These are phyloP conservation scores for Polietes domitor DNA, from an alignment of 2,888 invertebrate genomes.

Conservation along the genomic window DNA sequence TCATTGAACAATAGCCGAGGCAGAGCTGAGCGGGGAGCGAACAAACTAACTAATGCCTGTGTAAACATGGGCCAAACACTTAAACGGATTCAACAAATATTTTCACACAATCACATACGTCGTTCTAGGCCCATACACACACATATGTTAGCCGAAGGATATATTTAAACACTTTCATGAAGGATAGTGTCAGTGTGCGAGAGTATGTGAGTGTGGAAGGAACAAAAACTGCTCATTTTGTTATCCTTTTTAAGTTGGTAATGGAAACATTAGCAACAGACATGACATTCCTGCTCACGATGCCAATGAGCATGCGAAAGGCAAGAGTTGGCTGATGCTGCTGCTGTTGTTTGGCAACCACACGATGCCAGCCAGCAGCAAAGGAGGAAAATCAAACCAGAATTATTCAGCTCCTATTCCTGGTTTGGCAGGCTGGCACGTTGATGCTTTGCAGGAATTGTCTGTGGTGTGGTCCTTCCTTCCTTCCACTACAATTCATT, in stretches of 20 bases:
- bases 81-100: constrained; percentile 55
- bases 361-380: background rate
- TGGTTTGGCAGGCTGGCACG: constrained; percentile 7
- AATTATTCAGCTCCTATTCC: constrained; percentile 10
- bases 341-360: constrained; percentile 9
- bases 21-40: background rate
- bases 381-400: constrained; percentile 13
- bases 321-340: background rate
- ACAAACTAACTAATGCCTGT: constrained; percentile 16
- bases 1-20: constrained; percentile 40
- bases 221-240: constrained; percentile 16
- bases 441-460: background rate
- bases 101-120: constrained; percentile 31
- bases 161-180: constrained; percentile 45
- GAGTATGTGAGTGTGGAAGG: background rate
- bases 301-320: background rate
- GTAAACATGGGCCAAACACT: constrained; percentile 32
- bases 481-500: background rate
- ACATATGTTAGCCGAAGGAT: constrained; percentile 7
- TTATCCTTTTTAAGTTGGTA: constrained; percentile 51
- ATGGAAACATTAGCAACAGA: constrained; percentile 63
- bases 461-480: background rate
- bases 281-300: constrained; percentile 43
- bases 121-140: background rate
- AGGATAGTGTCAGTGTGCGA: constrained; percentile 6